A percentile compares a stretch with the other conserved stretches of the same genome.
Evolutionary conservation across 2,113 vertebrate species (phyloP).

Genomic region (Pachycephala philippinensis): DNA sequence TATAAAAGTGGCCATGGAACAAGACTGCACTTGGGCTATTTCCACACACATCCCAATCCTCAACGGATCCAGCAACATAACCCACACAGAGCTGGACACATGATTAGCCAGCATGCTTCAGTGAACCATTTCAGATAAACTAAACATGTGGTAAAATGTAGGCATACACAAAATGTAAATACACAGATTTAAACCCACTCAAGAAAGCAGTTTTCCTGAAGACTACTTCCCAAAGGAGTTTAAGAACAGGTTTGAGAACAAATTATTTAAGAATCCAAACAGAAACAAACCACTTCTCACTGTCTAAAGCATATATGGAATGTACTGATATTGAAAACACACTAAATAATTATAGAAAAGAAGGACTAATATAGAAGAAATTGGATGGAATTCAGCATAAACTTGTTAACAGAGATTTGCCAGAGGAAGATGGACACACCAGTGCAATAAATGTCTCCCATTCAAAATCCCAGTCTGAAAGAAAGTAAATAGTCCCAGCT

Average conservation of each 20-base stretch:
- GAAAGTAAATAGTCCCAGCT: slow-evolving; percentile 14
- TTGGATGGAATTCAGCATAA: neutral
- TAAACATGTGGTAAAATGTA: neutral
- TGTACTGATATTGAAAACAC: neutral
- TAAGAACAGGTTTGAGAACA: neutral
- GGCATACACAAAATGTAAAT: neutral
- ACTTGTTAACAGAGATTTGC: neutral
- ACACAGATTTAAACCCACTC: neutral
- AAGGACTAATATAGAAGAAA: neutral
- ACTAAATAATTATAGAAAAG: neutral
- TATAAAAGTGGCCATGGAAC: rapidly evolving
- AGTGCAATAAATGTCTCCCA: neutral
- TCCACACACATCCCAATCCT: neutral
- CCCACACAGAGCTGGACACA: rapidly evolving
- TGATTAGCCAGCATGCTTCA: neutral
- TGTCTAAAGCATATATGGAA: neutral
- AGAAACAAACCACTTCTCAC: neutral
- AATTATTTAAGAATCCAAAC: neutral
- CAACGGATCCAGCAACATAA: neutral
- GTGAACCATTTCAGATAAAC: neutral
- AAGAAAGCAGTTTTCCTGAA: neutral
- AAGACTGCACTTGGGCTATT: neutral
- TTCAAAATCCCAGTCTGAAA: neutral
- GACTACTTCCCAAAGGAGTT: neutral
- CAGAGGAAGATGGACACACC: neutral